Evolutionary conservation across 2,797 vertebrate species (phyloP), one percentile per base, ranked within the genome.

Genomic region (Nasua narica): DNA sequence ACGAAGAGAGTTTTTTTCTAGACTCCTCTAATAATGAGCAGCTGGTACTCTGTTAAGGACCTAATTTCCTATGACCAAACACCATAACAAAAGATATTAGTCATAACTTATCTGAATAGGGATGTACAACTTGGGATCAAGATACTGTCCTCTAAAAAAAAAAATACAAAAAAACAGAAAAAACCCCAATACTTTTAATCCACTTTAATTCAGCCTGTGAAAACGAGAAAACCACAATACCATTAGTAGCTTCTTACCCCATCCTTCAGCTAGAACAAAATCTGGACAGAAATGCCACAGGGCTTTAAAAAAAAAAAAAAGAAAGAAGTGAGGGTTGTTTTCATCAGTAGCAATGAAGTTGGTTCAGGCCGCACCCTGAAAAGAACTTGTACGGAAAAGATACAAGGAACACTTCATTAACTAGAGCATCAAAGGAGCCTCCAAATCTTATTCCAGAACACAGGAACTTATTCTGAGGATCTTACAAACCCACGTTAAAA

Each of bases 181-280:
- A 65, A 76, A 91, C 52, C 54, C 54, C 79, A 76, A 14, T 50
- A 78, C 65, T 58, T 87, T 62, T 6, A 87, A 94, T 60, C 52
- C n/a, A 87, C 83, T 94, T 87, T 78, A 87, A 50, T 69, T 23
- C 46, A 86, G 72, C 29, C 35, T 35, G 15, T 86, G 19, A 48
- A 40, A 88, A 72, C 46, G 16, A 65, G 85, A 90, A 79, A 97
- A 94, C 32, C n/a, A 94, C 46, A 86, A 60, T 76, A 94, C 43
- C 19, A 62, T 67, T 50, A 91, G 52, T 76, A 56, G 65, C 78
- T 93, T 96, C 91, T 96, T 62, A 94, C 18, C 15, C 56, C 14
- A n/a, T 82, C 40, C 29, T 83, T 86, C n/a, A 84, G n/a, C 62
- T 3, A 92, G 65, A 93, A 94, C n/a, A 77, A 95, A 89, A 85